A percentile compares a stretch with the other conserved stretches of the same genome.
Evolutionary conservation across 1,140 invertebrate species (phyloP).

Genomic region (Atopsyche davidsoni): DNA sequence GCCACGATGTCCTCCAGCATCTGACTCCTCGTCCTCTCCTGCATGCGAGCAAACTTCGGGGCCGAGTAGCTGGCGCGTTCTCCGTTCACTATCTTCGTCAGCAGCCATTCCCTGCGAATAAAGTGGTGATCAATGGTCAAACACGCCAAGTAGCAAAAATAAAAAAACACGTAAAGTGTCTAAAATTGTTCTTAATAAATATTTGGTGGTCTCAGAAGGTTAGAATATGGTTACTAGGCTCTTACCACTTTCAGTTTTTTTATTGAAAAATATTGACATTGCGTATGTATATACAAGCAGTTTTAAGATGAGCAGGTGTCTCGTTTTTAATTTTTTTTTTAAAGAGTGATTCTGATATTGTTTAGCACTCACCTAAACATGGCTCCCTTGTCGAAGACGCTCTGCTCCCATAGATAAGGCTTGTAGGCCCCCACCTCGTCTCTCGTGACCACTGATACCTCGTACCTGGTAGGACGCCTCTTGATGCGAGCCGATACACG

Average conservation of each 20-base stretch:
- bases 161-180: too few relatives aligned
- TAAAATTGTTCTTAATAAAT: too few relatives aligned
- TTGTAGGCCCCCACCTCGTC: constrained; percentile 98
- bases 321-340: too few relatives aligned
- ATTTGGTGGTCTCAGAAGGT: too few relatives aligned
- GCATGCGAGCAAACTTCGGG: constrained; percentile 93
- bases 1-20: constrained; percentile 93
- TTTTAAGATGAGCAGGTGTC: too few relatives aligned
- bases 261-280: too few relatives aligned
- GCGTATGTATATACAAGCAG: too few relatives aligned
- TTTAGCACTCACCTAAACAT: constrained; percentile 63
- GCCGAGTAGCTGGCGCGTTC: constrained; percentile 95
- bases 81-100: constrained; percentile 96
- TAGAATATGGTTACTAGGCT: too few relatives aligned
- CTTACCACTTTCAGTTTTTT: too few relatives aligned
- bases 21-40: constrained; percentile 83
- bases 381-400: constrained; percentile 87
- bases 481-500: constrained; percentile 80
- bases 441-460: constrained; percentile 89
- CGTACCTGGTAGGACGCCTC: constrained; percentile 77
- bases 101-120: constrained; percentile 80
- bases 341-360: too few relatives aligned
- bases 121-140: too few relatives aligned
- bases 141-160: too few relatives aligned
- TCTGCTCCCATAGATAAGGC: constrained; percentile 90